Evolutionary conservation across 2,113 vertebrate species (phyloP), one percentile per base, ranked within the genome.

Genomic region (Rhabdomys dilectus): DNA sequence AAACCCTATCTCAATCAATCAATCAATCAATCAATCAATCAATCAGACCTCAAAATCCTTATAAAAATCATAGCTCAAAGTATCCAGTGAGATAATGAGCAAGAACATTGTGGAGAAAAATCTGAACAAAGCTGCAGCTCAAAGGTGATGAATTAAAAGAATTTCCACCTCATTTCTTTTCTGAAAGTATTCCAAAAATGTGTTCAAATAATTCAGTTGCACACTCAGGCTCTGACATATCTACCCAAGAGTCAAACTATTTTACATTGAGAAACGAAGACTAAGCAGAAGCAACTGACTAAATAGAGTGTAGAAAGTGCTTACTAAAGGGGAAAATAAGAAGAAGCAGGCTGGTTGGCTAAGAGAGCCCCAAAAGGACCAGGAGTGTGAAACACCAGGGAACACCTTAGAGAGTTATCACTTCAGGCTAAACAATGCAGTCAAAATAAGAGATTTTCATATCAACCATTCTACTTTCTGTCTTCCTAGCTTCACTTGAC

Each of bases 201-300:
- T 13, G 3, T 24, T 72, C 48, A 36, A 87, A 70, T 12, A 87
- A 53, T 53, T 86, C 87, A 97, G 95, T 77, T 36, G 21, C 39
- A 91, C 51, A 73, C 60, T 94, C 51, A 89, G 51, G 17, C 26
- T 86, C 68, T 88, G 53, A 97, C 34, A 91, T 94, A n/a, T 60
- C 36, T 91, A 93, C 91, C 26, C 75, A 85, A 93, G 53, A 93
- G 31, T 45, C 19, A 60, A 90, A 93, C 66, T 91, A 81, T 86
- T 93, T 94, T 93, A 96, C 90, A 34, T 72, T 91, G 51, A 77
- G 39, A 93, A 80, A 89, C 9, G 91, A 97, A 93, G 72, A 96
- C 36, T 94, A 68, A 93, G 17, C 64, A 93, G 64, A 56, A n/a
- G 68, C 62, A 95, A 94, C 77, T 87, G 80, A 89, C 91, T 94